Percentiles rank a stretch among this genome's conserved stretches.
Conservation (phyloP, 2,113 vertebrate species). For the Proterorhinus semilunaris region DNA sequence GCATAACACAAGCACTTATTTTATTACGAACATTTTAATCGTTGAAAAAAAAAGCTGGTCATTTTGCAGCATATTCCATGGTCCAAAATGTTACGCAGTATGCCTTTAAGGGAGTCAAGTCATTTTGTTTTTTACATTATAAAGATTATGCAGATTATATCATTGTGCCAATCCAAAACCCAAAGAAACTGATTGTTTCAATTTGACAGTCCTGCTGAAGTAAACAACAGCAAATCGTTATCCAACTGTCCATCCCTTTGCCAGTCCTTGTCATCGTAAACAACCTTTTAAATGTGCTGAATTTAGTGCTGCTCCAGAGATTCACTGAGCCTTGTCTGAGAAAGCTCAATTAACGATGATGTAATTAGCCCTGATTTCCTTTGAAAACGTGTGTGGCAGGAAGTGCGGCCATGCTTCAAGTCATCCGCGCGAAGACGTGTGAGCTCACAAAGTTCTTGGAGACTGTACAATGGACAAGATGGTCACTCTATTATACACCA, state of each 20-base stretch:
- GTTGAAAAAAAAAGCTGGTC: too few relatives aligned
- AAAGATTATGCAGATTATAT: too few relatives aligned
- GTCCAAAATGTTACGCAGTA: too few relatives aligned
- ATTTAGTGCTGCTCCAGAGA: conserved; percentile 47
- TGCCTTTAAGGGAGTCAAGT: too few relatives aligned
- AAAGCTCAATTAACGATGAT: conserved; percentile 66
- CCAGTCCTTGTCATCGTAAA: conserved; percentile 34
- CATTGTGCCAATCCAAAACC: neutral
- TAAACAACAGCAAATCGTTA: conserved; percentile 9
- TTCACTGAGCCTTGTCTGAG: conserved; percentile 56
- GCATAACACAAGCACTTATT: too few relatives aligned
- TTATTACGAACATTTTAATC: too few relatives aligned
- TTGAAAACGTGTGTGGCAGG: conserved; percentile 49
- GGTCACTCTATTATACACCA: conserved; percentile 49
- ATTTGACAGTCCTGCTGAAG: neutral
- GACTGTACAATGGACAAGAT: conserved; percentile 49
- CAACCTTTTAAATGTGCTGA: conserved; percentile 28
- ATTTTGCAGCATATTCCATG: too few relatives aligned
- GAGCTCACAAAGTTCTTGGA: conserved; percentile 41
- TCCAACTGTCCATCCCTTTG: conserved; percentile 28
- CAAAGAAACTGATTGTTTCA: neutral
- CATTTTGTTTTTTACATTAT: too few relatives aligned
- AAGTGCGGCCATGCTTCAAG: conserved; percentile 53
- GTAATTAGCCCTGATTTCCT: conserved; percentile 58
- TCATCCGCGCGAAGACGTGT: conserved; percentile 29